Evolutionary conservation across 2,888 invertebrate genomes (phyloP), one percentile per base, ranked within the genome.

Genomic region (Strigamia transsilvanica): DNA sequence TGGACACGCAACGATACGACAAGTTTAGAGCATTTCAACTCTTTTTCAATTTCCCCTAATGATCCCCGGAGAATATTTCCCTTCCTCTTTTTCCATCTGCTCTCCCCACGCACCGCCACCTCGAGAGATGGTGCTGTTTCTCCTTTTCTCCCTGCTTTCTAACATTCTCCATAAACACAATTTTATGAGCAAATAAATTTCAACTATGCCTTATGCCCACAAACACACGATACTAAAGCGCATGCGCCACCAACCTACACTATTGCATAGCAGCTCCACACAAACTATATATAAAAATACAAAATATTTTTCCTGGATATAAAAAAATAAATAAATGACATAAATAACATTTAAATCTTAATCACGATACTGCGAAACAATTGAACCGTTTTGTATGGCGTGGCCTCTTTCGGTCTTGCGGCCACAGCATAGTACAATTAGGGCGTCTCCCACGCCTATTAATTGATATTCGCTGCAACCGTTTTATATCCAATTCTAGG

Each of bases 41-140:
- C 73, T 73, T 73, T 73, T 73, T 73, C 73, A 73, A 73, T 73
- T 73, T 73, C 73, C 73, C 73, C 73, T 73, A 73, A 73, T 73
- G 73, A 73, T 73, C 73, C 73, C 73, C 73, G 15, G 73, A 73
- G 73, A 73, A 73, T 73, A 73, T 73, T 73, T 73, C 32, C 73
- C 73, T 32, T 32, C 73, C 73, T 73, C 73, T 73, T 73, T 73
- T 73, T 73, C 73, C 73, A 73, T 73, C 73, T 73, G 56, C 56
- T 73, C 73, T 73, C 73, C 73, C 73, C 73, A 13, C 27, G 73
- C 73, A 73, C 73, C n/a, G 73, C 32, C 73, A 73, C 73, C 73
- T 73, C 73, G 32, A 73, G 73, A 73, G 73, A 73, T 73, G 73
- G 73, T 73, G 73, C 73, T 73, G 73, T 73, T 73, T 73, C 73